Base-by-base conservation (phyloP, 1,140 invertebrate species). In the Euura lappo region DNA sequence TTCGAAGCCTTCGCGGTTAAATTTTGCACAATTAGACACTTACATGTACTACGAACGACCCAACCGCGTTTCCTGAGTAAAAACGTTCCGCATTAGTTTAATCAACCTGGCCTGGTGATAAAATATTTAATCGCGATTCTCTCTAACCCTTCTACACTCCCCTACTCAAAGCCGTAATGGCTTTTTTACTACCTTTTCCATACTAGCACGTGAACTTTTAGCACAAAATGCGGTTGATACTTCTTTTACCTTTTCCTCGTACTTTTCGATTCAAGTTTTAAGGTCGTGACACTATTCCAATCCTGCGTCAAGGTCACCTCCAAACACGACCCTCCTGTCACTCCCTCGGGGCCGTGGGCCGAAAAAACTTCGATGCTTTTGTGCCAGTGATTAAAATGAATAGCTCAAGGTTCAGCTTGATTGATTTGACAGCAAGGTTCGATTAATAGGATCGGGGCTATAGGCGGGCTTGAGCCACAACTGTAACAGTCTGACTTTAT, bases 331-430 rank as follows among this genome's bases (percentile, higher is more conserved):
- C 5, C 51, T 60, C 13, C 51, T 6, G 3, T 60, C 28, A 6
- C 13, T 3, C 5, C 13, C 51, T 60, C 51, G 0, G 51, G 28
- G 13, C 13, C 10, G 13, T 11, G 13, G 3, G 6, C 2, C 8
- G 13, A 60, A 60, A 60, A n/a, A 60, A 4, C 5, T 60, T 5
- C 1, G 51, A n/a, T 60, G 13, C 51, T 60, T 6, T 60, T 5
- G 10, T 60, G 13, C 5, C 5, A 60, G 51, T 60, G 51, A 60
- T 60, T 60, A 6, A 60, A 60, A 60, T 60, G 51, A 60, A 60
- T 60, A 60, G 51, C 51, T 60, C 51, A 60, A 60, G 51, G 51
- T 60, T 60, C 51, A 11, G 51, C 51, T 60, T n/a, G 6, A 60
- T 60, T 60, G 51, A 60, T 60, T 60, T n/a, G 51, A 6, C 5